phyloP scores from a whole-genome alignment of 2,113 vertebrate genomes.

The Ciconia stormi region DNA sequence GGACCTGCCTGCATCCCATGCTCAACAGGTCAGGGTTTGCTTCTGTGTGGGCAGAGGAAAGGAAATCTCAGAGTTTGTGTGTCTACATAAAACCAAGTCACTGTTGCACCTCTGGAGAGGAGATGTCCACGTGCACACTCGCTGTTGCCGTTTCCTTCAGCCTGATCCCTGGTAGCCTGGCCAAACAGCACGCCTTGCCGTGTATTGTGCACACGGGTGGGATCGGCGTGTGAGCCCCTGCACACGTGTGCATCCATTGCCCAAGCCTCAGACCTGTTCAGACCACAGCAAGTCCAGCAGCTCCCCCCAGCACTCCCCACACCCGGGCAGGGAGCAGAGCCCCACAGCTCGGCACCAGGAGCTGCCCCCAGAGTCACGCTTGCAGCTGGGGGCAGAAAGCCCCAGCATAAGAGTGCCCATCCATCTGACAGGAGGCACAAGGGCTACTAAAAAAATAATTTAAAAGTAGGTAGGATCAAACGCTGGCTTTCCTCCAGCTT shows the following conservation, averaged over 20 bases:
- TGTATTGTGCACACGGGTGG: background rate
- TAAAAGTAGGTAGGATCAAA: background rate
- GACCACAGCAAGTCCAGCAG: background rate
- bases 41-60: background rate
- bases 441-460: background rate
- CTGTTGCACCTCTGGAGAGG: background rate
- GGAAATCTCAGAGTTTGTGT: background rate
- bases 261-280: background rate
- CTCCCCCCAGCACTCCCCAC: too few relatives aligned
- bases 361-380: background rate
- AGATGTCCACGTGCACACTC: fast-evolving
- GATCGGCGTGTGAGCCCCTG: fast-evolving
- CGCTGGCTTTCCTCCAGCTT: background rate
- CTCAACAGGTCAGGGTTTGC: background rate
- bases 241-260: fast-evolving
- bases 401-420: background rate
- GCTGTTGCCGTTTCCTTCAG: background rate
- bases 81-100: background rate
- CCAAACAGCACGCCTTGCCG: background rate
- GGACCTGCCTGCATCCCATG: background rate
- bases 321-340: background rate
- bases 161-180: background rate
- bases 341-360: background rate
- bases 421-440: background rate
- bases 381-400: background rate